Percentiles rank a stretch among this genome's conserved stretches.
phyloP scores from a whole-genome alignment of 2,113 vertebrate species.

The Gulo gulo region DNA sequence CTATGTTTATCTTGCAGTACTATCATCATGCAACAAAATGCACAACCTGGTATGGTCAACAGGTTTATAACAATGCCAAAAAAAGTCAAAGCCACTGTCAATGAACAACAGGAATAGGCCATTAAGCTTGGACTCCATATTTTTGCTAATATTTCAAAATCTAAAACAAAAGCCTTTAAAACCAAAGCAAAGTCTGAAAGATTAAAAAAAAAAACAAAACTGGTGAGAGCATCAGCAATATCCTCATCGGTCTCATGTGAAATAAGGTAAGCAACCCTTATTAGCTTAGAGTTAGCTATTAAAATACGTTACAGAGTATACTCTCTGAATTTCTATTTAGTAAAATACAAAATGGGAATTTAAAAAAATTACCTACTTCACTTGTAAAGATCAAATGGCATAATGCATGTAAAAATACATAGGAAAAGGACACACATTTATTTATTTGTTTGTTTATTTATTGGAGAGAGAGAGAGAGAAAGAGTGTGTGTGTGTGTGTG shows the following conservation, averaged over 20 bases:
- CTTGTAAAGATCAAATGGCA: not conserved
- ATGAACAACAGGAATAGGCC: not conserved
- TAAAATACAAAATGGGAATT: not conserved
- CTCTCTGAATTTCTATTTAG: not conserved
- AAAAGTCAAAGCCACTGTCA: not conserved
- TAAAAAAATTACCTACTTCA: not conserved
- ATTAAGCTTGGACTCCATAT: not conserved
- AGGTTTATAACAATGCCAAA: not conserved
- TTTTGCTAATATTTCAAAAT: not conserved
- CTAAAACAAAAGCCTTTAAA: not conserved
- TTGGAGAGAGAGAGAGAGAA: not conserved
- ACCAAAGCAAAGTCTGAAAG: not conserved
- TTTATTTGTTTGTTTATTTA: not conserved
- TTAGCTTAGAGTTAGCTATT: not conserved
- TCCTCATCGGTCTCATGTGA: not conserved
- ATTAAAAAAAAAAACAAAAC: not conserved
- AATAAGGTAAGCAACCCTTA: not conserved
- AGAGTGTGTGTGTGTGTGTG: too few species aligned
- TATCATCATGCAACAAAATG: not conserved
- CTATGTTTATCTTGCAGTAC: not conserved
- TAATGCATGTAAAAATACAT: not conserved
- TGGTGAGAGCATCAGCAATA: not conserved
- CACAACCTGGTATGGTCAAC: not conserved
- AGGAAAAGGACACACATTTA: not conserved
- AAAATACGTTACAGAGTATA: not conserved